phyloP scores from a whole-genome alignment of 2,888 invertebrate species.

The Xanthorhoe spadicearia region DNA sequence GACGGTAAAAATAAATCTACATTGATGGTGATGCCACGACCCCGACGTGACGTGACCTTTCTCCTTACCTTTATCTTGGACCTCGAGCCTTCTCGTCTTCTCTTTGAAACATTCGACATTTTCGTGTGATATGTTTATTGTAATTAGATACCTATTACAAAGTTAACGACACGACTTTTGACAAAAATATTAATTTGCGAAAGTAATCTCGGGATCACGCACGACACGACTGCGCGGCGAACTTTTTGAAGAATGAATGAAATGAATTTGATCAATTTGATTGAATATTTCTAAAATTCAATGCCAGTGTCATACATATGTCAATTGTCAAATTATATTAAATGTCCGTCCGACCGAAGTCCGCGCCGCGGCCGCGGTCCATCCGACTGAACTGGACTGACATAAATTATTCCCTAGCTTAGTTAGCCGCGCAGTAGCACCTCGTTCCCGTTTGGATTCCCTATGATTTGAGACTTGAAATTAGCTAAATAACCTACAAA shows the following conservation, averaged over 20 bases:
- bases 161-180: neutral
- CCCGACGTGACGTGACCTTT: slow-evolving; percentile 18
- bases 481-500: too few relatives aligned
- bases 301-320: neutral
- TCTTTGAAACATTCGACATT: slow-evolving; percentile 84
- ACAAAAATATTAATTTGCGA: neutral
- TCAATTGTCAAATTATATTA: neutral
- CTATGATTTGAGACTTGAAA: too few relatives aligned
- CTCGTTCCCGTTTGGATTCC: too few relatives aligned
- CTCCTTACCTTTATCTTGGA: slow-evolving; percentile 81
- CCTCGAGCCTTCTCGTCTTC: slow-evolving; percentile 78
- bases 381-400: too few relatives aligned
- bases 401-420: too few relatives aligned
- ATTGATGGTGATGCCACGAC: slow-evolving; percentile 25
- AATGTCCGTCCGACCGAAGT: too few relatives aligned
- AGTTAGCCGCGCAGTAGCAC: too few relatives aligned
- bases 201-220: neutral
- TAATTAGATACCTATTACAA: neutral
- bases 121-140: slow-evolving; percentile 16
- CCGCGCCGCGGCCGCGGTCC: too few relatives aligned
- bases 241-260: neutral
- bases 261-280: too few relatives aligned
- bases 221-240: neutral
- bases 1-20: neutral
- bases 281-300: neutral